These are phyloP conservation scores for Anhinga anhinga DNA, from an alignment of 2,113 vertebrate species.

Conservation along the genomic window DNA sequence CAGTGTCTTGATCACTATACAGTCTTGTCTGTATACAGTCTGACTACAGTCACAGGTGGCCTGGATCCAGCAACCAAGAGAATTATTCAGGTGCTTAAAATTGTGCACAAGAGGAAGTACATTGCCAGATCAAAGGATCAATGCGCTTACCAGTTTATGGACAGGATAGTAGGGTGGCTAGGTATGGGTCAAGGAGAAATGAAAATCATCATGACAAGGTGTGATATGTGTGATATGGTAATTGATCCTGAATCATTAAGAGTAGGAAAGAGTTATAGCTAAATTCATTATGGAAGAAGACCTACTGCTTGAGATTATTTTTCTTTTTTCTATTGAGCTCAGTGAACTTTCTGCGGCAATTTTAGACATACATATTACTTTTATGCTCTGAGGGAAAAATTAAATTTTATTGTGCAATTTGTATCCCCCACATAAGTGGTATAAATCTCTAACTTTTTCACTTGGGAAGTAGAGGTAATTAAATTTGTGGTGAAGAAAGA, in stretches of 20 bases:
- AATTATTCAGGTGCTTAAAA: background rate
- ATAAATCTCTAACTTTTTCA: background rate
- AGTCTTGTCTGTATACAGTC: background rate
- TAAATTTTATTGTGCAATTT: background rate
- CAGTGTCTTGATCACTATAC: background rate
- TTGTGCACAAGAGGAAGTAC: background rate
- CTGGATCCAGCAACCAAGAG: background rate
- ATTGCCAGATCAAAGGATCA: background rate
- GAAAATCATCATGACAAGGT: background rate
- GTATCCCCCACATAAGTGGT: background rate
- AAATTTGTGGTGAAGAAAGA: background rate
- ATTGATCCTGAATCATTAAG: background rate
- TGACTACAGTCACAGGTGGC: background rate
- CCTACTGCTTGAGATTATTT: background rate
- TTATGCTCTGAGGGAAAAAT: background rate
- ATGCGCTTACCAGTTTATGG: background rate
- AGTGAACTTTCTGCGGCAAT: background rate
- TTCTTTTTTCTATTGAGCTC: background rate
- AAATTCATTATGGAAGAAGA: background rate
- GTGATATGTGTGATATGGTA: background rate
- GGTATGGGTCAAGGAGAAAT: background rate
- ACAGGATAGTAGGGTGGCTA: background rate
- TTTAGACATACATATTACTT: background rate
- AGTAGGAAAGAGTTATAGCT: background rate
- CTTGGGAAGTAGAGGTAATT: background rate